These are phyloP conservation scores for Colaptes auratus DNA, from an alignment of 2,113 vertebrate genomes.

Conservation along the genomic window DNA sequence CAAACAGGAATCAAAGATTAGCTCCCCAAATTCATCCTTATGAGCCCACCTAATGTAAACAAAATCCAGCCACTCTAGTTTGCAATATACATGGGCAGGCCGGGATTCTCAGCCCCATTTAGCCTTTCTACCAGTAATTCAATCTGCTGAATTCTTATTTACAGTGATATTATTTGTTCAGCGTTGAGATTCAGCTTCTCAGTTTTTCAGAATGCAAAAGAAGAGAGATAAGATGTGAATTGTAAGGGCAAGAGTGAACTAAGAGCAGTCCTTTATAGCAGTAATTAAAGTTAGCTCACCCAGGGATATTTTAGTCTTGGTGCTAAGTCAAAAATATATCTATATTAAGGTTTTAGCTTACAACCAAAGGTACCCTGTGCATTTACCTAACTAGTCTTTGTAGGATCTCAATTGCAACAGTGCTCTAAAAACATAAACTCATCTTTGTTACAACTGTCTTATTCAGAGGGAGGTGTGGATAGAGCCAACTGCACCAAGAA, in stretches of 20 bases:
- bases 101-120: not conserved
- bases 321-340: not conserved
- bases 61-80: not conserved
- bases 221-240: not conserved
- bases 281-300: not conserved
- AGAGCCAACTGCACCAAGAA: not conserved
- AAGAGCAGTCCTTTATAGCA: not conserved
- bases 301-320: not conserved
- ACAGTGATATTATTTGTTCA: not conserved
- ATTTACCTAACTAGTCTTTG: not conserved
- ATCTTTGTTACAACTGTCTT: not conserved
- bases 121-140: not conserved
- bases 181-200: not conserved
- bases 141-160: not conserved
- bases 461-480: not conserved
- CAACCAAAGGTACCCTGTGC: not conserved
- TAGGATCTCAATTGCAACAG: not conserved
- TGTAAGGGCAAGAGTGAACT: not conserved
- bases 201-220: not conserved
- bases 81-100: fast-evolving
- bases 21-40: not conserved
- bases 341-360: not conserved
- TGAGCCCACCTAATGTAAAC: not conserved
- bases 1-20: not conserved
- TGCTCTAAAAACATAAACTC: not conserved